Percentiles rank a stretch among this genome's conserved stretches.
Conservation (phyloP, 2,113 vertebrate species). For the Talpa occidentalis region DNA sequence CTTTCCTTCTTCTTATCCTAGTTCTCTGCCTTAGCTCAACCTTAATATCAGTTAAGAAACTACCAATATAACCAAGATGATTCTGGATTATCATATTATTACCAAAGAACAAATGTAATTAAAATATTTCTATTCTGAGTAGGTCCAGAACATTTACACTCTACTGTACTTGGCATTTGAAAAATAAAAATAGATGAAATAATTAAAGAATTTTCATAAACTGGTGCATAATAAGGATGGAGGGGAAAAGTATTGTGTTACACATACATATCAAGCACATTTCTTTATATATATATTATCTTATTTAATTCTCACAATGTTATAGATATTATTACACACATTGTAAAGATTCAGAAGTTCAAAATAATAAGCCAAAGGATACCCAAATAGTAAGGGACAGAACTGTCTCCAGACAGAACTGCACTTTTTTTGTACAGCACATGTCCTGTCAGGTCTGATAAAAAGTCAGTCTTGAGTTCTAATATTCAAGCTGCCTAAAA, state of each 20-base stretch:
- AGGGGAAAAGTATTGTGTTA: not conserved
- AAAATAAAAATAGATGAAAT: not conserved
- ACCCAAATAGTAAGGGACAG: not conserved
- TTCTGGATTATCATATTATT: not conserved
- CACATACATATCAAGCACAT: not conserved
- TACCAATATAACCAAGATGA: not conserved
- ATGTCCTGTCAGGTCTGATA: not conserved
- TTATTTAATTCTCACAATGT: not conserved
- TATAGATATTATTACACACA: not conserved
- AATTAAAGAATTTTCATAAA: not conserved
- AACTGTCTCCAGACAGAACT: not conserved
- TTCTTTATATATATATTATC: not conserved
- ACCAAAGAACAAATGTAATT: not conserved
- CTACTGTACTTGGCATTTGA: not conserved
- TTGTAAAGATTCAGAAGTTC: not conserved
- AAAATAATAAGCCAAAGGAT: not conserved
- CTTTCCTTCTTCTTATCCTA: not conserved
- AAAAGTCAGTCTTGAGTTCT: not conserved
- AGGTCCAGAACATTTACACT: not conserved
- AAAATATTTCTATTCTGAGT: not conserved
- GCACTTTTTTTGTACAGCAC: not conserved
- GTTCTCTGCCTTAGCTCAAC: not conserved
- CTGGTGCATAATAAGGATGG: not conserved
- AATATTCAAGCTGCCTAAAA: not conserved
- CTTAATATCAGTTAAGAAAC: not conserved